Evolutionary conservation across 2,888 invertebrate species (phyloP), one percentile per base, ranked within the genome.

Genomic region (Leptinotarsa peninsularis): DNA sequence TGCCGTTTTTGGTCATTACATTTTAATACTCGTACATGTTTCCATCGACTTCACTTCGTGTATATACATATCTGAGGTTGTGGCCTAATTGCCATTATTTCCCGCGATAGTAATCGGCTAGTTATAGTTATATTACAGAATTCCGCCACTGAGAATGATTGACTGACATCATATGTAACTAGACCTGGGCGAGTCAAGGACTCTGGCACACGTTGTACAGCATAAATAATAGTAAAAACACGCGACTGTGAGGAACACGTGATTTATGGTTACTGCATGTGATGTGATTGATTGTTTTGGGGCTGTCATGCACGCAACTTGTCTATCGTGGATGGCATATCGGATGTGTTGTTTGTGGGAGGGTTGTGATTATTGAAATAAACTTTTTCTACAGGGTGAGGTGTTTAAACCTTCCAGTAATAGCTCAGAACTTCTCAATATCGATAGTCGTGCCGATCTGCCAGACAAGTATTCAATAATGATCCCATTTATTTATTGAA

Each of bases 151-250:
- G 63, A 63, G 17, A 63, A 63, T 63, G 63, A 63, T 63, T 63
- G 63, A 63, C 63, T 63, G 63, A 63, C 43, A 63, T 63, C 63
- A 63, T n/a, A 43, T 10, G 63, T 43, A 63, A 63, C 63, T 63
- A 63, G 63, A 43, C n/a, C 43, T 63, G 63, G 63, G 63, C 13
- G 5, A 33, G 63, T 63, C 63, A n/a, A 63, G 63, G 63, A 33
- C 63, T 63, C 27, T 43, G 63, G 17, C 43, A 13, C 43, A 33
- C 43, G 43, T 13, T 43, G 63, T 63, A 10, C 2, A 10, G 43
- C 43, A 43, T 63, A 63, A 63, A 63, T 63, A 63, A 63, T 63
- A 15, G 33, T 63, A 63, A 63, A 58, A 63, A 63, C 63, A 63
- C 63, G 63, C 63, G 33, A 63, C 63, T 63, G 33, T 43, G 43